These are phyloP conservation scores for Xyrauchen texanus DNA, from an alignment of 2,113 vertebrate species.

Conservation along the genomic window DNA sequence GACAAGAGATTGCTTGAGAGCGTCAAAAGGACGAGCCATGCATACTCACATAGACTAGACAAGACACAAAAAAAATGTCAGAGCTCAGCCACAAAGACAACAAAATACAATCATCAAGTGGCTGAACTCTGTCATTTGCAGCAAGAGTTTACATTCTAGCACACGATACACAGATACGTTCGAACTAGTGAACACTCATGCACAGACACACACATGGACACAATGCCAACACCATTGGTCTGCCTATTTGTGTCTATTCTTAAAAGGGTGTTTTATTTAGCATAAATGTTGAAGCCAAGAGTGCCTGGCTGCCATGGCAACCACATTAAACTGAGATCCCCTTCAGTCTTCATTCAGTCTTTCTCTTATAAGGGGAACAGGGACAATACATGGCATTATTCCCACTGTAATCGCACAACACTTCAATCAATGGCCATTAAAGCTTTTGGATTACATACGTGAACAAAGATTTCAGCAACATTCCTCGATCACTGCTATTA, in stretches of 20 bases:
- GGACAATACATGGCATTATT: slow-evolving; percentile 56
- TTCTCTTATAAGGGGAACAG: slow-evolving; percentile 73
- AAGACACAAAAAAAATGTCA: no score
- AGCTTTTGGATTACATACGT: slow-evolving; percentile 31
- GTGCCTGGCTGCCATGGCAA: slow-evolving; percentile 82
- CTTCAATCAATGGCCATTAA: slow-evolving; percentile 52
- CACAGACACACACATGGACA: slow-evolving; percentile 52
- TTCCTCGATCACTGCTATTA: slow-evolving; percentile 17
- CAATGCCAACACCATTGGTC: slow-evolving; percentile 69
- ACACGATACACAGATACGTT: slow-evolving; percentile 41
- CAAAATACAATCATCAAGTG: no score
- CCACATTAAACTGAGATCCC: slow-evolving; percentile 81
- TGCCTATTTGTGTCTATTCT: slow-evolving; percentile 81
- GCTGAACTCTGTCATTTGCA: not conserved
- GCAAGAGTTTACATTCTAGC: slow-evolving; percentile 23
- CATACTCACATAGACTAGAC: no score
- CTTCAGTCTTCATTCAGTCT: slow-evolving; percentile 80
- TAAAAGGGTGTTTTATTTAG: slow-evolving; percentile 83
- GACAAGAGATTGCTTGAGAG: no score
- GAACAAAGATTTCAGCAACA: slow-evolving; percentile 30
- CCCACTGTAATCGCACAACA: slow-evolving; percentile 50
- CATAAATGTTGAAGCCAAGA: slow-evolving; percentile 83
- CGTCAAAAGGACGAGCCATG: no score
- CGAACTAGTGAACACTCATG: slow-evolving; percentile 45
- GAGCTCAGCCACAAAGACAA: no score